These are phyloP conservation scores for Tinea trinotella DNA, from an alignment of 2,888 invertebrate genomes.

Conservation along the genomic window DNA sequence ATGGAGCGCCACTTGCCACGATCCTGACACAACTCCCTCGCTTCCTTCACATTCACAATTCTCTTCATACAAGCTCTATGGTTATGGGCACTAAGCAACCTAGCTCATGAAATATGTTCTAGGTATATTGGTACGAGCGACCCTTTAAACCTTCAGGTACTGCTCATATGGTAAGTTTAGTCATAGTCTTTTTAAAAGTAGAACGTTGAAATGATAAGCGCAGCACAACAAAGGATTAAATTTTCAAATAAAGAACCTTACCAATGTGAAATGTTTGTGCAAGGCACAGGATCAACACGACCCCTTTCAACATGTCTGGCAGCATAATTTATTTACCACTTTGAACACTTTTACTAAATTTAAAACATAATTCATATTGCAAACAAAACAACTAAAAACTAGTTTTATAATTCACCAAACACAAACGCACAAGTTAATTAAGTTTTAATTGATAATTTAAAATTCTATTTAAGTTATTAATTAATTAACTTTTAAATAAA, in stretches of 20 bases:
- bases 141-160: too few relatives aligned
- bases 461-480: background rate
- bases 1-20: too few relatives aligned
- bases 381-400: slow-evolving; percentile 1
- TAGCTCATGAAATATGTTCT: too few relatives aligned
- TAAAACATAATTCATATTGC: slow-evolving; percentile 11
- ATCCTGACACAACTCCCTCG: too few relatives aligned
- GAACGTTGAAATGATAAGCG: too few relatives aligned
- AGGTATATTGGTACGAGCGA: too few relatives aligned
- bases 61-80: too few relatives aligned
- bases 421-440: background rate
- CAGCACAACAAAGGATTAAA: too few relatives aligned
- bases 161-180: too few relatives aligned
- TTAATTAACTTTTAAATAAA: slow-evolving; percentile 2
- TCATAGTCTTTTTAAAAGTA: too few relatives aligned
- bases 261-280: slow-evolving; percentile 3
- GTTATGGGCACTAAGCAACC: too few relatives aligned
- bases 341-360: background rate
- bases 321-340: background rate
- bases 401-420: background rate
- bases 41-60: too few relatives aligned
- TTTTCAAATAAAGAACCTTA: background rate
- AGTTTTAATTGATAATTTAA: slow-evolving; percentile 2
- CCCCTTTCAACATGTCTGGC: background rate
- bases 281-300: background rate